Evolutionary conservation across 1,140 invertebrate species (phyloP).

Genomic region (Lerema accius): DNA sequence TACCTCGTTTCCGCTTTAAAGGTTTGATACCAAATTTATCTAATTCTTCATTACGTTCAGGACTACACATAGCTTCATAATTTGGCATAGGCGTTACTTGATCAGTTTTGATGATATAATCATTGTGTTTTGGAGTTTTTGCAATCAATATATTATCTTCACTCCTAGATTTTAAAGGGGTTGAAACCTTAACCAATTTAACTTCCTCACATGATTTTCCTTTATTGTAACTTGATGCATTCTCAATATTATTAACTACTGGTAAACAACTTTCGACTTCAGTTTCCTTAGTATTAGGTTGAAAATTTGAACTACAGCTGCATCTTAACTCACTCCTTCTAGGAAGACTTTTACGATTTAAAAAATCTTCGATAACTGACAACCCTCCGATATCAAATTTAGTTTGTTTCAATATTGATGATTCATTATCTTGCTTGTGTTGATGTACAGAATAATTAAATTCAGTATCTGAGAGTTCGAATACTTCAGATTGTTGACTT

Average conservation of each 20-base stretch:
- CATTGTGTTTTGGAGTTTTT: slow-evolving; percentile 58
- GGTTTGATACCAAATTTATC: slow-evolving; percentile 84
- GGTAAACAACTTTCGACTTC: neutral
- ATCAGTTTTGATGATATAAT: slow-evolving; percentile 78
- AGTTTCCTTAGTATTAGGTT: neutral
- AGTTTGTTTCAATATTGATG: slow-evolving; percentile 6
- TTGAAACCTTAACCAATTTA: neutral
- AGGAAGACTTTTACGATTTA: slow-evolving; percentile 16
- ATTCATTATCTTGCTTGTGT: slow-evolving; percentile 40
- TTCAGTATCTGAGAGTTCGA: slow-evolving; percentile 69
- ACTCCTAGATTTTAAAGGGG: slow-evolving; percentile 12
- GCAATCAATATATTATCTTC: slow-evolving; percentile 30
- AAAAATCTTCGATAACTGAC: slow-evolving; percentile 50
- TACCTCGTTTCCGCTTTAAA: slow-evolving; percentile 83
- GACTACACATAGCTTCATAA: slow-evolving; percentile 81
- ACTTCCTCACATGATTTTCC: slow-evolving; percentile 10
- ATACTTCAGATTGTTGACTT: slow-evolving; percentile 53
- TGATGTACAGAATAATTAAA: slow-evolving; percentile 65
- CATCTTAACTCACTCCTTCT: slow-evolving; percentile 12
- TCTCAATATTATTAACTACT: neutral
- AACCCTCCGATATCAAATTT: slow-evolving; percentile 52
- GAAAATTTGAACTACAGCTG: slow-evolving; percentile 6
- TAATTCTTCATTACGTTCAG: slow-evolving; percentile 79
- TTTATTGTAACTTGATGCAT: neutral
- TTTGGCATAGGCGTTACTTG: slow-evolving; percentile 82